phyloP scores from a whole-genome alignment of 2,888 invertebrate genomes.

The Alcis repandata region DNA sequence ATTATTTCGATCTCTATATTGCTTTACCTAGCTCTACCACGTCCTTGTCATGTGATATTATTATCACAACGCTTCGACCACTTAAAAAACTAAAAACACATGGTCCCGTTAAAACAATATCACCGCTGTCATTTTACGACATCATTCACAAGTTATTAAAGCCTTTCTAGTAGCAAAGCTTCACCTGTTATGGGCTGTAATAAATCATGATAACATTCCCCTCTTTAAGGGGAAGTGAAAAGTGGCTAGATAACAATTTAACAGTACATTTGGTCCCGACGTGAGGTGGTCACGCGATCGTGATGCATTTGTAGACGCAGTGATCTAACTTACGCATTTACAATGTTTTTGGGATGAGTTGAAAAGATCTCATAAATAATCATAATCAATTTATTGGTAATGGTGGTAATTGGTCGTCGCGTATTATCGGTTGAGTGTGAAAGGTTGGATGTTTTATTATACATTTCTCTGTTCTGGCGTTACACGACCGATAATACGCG shows the following conservation, averaged over 20 bases:
- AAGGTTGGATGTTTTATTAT: no score
- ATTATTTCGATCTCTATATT: no score
- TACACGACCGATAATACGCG: no score
- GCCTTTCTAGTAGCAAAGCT: slow-evolving; percentile 33
- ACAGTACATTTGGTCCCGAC: slow-evolving; percentile 59
- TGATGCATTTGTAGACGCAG: slow-evolving; percentile 7
- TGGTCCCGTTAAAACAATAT: slow-evolving; percentile 38
- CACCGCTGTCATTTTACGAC: slow-evolving; percentile 28
- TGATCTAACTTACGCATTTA: slow-evolving; percentile 9
- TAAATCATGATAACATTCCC: slow-evolving; percentile 70
- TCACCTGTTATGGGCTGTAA: slow-evolving; percentile 55
- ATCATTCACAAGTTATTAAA: slow-evolving; percentile 37
- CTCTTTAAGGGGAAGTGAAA: slow-evolving; percentile 60
- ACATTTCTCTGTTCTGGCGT: no score
- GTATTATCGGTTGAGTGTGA: no score
- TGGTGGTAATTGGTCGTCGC: no score
- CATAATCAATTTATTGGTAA: no score
- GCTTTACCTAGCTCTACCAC: no score
- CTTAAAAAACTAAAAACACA: slow-evolving; percentile 27
- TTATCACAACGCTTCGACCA: slow-evolving; percentile 8
- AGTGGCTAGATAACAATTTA: slow-evolving; percentile 74
- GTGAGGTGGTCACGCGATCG: slow-evolving; percentile 66
- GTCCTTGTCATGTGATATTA: no score
- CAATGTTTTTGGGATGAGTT: no score
- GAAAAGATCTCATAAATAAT: no score